Percentiles rank a stretch among this genome's conserved stretches.
phyloP scores from a whole-genome alignment of 2,888 invertebrate species.

The Lamellibrachia columna region DNA sequence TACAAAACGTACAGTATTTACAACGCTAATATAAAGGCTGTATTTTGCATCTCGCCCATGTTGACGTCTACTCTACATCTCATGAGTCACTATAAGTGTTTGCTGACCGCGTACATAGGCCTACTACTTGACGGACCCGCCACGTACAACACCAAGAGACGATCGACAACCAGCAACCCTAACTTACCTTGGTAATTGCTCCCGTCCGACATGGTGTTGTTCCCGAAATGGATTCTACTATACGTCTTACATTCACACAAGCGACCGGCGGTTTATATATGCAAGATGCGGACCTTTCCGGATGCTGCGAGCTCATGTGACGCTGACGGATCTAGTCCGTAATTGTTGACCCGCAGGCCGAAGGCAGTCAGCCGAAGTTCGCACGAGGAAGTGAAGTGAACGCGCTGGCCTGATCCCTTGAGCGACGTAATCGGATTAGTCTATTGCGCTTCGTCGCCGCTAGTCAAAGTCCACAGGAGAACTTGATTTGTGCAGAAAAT shows the following conservation, averaged over 20 bases:
- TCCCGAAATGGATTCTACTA: not conserved
- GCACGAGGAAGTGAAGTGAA: not conserved
- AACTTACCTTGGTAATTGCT: slow-evolving; percentile 9
- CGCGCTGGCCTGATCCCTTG: not conserved
- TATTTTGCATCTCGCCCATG: not conserved
- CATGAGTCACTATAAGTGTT: not conserved
- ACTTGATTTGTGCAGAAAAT: not conserved
- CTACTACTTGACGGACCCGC: not conserved
- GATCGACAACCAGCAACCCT: not conserved
- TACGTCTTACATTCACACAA: not conserved
- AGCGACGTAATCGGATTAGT: not conserved
- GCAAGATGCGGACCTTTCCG: not conserved
- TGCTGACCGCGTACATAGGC: not conserved
- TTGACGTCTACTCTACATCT: not conserved
- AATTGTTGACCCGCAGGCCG: not conserved
- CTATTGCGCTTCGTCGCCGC: not conserved
- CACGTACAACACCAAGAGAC: not conserved
- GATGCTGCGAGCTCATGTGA: not conserved
- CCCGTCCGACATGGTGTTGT: not conserved
- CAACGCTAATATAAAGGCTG: not conserved
- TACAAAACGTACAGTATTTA: not conserved
- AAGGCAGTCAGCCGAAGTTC: not conserved
- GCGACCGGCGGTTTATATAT: not conserved
- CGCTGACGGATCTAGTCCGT: not conserved
- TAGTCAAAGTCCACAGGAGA: not conserved